These are phyloP conservation scores for Saguinus imperator DNA, from an alignment of 2,113 vertebrate genomes.

Conservation along the genomic window DNA sequence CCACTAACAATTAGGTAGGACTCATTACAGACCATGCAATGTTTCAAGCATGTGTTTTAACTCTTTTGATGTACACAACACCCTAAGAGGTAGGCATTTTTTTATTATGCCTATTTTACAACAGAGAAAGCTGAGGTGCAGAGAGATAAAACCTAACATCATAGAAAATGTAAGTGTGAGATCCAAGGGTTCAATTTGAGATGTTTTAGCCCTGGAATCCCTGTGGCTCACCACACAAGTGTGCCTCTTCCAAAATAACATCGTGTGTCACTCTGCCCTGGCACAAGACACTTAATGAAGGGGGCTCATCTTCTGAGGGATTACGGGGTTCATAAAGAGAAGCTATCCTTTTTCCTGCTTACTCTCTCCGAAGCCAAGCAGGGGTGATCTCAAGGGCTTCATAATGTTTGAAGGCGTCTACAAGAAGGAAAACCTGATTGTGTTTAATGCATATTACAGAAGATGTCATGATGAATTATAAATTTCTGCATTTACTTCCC, in stretches of 20 bases:
- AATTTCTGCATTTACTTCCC: neutral
- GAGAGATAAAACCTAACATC: neutral
- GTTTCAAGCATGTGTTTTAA: neutral
- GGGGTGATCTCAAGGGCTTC: neutral
- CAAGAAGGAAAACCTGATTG: neutral
- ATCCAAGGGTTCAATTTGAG: neutral
- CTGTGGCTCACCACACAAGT: fast-evolving
- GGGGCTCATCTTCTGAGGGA: neutral
- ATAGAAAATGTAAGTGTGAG: neutral
- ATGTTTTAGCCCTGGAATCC: neutral
- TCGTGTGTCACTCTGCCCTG: neutral
- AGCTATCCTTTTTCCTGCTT: fast-evolving
- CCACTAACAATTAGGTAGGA: neutral
- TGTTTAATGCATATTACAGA: fast-evolving
- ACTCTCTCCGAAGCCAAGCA: too few relatives aligned
- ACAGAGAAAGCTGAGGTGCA: neutral
- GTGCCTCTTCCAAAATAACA: neutral
- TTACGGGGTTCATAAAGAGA: neutral
- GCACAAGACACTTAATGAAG: too few relatives aligned
- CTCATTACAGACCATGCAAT: too few relatives aligned
- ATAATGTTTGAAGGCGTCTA: too few relatives aligned
- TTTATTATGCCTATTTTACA: neutral
- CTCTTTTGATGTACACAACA: neutral
- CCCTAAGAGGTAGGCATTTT: neutral
- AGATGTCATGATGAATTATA: neutral